Conservation (phyloP, 1,140 invertebrate genomes). For the Anastatus disparis region DNA sequence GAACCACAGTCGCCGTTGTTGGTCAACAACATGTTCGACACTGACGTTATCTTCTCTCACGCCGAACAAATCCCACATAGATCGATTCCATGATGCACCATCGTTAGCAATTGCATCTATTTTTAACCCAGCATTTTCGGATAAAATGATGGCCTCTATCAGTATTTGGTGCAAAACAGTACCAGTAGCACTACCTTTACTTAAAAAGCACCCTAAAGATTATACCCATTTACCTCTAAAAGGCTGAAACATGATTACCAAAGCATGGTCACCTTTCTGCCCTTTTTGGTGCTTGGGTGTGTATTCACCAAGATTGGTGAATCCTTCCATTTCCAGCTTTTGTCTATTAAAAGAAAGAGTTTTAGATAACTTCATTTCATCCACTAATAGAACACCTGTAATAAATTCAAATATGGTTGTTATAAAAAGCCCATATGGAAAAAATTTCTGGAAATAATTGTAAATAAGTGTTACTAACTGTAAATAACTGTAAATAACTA, state of each 20-base stretch:
- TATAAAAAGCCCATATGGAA: too few relatives aligned
- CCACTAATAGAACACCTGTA: too few relatives aligned
- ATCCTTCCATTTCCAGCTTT: slow-evolving; percentile 37
- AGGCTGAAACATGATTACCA: too few relatives aligned
- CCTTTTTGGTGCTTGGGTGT: slow-evolving; percentile 44
- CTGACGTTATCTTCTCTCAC: slow-evolving; percentile 19
- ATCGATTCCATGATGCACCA: slow-evolving; percentile 43
- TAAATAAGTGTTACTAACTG: too few relatives aligned
- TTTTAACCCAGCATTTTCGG: slow-evolving; percentile 41
- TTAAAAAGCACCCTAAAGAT: slow-evolving; percentile 46
- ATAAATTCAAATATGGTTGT: too few relatives aligned
- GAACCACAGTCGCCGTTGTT: slow-evolving; percentile 38
- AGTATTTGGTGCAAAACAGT: slow-evolving; percentile 46
- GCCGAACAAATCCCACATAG: slow-evolving; percentile 43
- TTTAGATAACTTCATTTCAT: too few relatives aligned
- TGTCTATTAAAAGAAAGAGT: not conserved
- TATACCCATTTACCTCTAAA: slow-evolving; percentile 48
- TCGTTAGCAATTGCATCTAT: slow-evolving; percentile 46
- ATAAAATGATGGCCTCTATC: slow-evolving; percentile 40
- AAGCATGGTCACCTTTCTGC: slow-evolving; percentile 46
- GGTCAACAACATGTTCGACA: slow-evolving; percentile 27
- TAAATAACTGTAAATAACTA: too few relatives aligned
- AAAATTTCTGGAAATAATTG: too few relatives aligned
- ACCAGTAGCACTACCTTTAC: slow-evolving; percentile 43
- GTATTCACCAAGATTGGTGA: slow-evolving; percentile 46